Base-by-base conservation (phyloP, 2,888 invertebrate genomes). In the Cosmopolites sordidus region DNA sequence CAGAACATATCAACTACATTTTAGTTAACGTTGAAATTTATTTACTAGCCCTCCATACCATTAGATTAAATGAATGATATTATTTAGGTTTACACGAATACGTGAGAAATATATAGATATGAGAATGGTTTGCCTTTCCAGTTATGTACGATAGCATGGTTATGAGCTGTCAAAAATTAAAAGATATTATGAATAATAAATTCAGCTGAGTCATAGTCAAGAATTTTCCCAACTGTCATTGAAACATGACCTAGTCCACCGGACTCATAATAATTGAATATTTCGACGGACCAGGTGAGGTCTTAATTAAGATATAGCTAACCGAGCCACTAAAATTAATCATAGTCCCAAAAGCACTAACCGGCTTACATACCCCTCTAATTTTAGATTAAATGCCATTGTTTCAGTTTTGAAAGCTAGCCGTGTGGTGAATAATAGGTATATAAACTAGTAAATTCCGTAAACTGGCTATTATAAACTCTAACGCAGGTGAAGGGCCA, bases 351-450 rank as follows among this genome's bases (percentile, higher is more conserved):
- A 47, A 43, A 40, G 51, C 37, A 33, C 43, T 47, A 45, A 52
- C 43, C 47, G 33, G 51, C 42, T 52, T 52, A 52, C 43, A 47
- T 43, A 41, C 47, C 40, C 22, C 47, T 14, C 49, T 50, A 50
- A 50, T 50, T 50, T 50, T 27, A 50, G 47, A 47, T 52, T 47
- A 52, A 52, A 52, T 38, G 43, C 42, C 47, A 47, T 52, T 47
- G 51, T 51, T 51, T 45, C 17, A 51, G 51, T 51, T 33, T 44
- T 17, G 18, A 45, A 39, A 41, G 50, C 45, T 33, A 12, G 22
- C 40, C 16, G 18, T 27, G 30, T 27, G 30, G 14, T 40, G 40
- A 45, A 51, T 51, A 51, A 50, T 45, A 40, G 39, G 15, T 45
- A 44, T 45, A 44, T 40, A 44, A 44, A 50, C 50, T 50, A 39